Evolutionary conservation across 2,888 invertebrate genomes (phyloP).

Genomic region (Silvanus unidentatus): DNA sequence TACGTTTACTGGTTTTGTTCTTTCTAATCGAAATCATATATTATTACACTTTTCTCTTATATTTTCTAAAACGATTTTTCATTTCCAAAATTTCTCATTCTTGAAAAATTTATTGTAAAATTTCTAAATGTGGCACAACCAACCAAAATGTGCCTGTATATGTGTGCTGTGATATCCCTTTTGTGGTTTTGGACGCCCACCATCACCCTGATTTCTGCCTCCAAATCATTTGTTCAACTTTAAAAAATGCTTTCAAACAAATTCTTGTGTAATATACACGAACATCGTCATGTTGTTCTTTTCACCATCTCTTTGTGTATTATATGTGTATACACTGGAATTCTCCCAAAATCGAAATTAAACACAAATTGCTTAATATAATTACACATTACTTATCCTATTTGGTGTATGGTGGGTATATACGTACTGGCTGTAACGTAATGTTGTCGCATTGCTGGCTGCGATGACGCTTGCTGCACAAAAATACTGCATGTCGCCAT

Average conservation of each 20-base stretch:
- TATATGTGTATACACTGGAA: no score
- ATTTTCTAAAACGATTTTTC: no score
- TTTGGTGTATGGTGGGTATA: slow-evolving; percentile 45
- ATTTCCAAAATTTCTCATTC: no score
- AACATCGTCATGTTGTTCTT: no score
- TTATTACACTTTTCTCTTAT: no score
- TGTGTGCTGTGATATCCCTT: slow-evolving; percentile 23
- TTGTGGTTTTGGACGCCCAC: slow-evolving; percentile 37
- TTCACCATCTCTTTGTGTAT: no score
- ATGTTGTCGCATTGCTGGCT: slow-evolving; percentile 47
- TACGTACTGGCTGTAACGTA: slow-evolving; percentile 44
- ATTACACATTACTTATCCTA: slow-evolving; percentile 25
- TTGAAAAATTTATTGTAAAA: slow-evolving; percentile 20
- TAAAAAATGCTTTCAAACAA: slow-evolving; percentile 6
- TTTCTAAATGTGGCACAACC: slow-evolving; percentile 25
- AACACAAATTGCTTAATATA: slow-evolving; percentile 18
- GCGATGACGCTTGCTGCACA: slow-evolving; percentile 48
- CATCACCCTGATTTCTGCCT: slow-evolving; percentile 28
- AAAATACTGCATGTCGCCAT: slow-evolving; percentile 54
- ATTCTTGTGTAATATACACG: slow-evolving; percentile 8
- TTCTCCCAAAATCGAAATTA: slow-evolving; percentile 11
- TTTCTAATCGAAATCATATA: no score
- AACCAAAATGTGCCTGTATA: slow-evolving; percentile 18
- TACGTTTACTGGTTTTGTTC: slow-evolving; percentile 34
- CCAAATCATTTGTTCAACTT: slow-evolving; percentile 10